phyloP scores from a whole-genome alignment of 2,888 invertebrate genomes.

The Helobdella robusta region DNA sequence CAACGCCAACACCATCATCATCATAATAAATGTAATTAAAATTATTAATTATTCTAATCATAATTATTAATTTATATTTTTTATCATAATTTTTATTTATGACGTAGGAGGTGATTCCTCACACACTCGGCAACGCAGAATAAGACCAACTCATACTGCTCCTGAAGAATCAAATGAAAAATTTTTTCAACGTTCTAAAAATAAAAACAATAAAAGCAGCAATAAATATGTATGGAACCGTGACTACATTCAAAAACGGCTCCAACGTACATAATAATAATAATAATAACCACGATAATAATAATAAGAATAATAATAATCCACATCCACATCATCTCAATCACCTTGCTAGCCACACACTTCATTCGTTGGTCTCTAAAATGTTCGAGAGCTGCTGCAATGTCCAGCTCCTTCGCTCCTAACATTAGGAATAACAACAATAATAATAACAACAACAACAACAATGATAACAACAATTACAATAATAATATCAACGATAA shows the following conservation, averaged over 20 bases:
- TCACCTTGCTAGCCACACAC: constrained; percentile 19
- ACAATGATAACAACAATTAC: constrained; percentile 2
- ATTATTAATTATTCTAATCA: too few species aligned
- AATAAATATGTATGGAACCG: too few species aligned
- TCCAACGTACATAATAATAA: neutral
- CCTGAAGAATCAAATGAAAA: too few species aligned
- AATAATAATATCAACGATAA: neutral
- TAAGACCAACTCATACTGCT: constrained; percentile 23
- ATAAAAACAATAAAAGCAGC: too few species aligned
- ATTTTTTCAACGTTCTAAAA: too few species aligned
- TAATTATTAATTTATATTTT: too few species aligned
- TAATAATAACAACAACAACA: neutral
- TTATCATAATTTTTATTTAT: too few species aligned
- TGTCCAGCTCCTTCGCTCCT: constrained; percentile 25
- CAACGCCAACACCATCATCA: too few species aligned
- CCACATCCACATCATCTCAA: neutral
- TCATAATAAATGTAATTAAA: too few species aligned
- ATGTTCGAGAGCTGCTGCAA: constrained; percentile 25
- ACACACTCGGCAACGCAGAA: constrained; percentile 12
- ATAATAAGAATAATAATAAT: neutral
- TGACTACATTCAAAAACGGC: too few species aligned
- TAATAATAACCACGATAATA: neutral
- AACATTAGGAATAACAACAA: neutral
- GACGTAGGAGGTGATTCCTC: constrained; percentile 1
- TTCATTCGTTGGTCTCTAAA: constrained; percentile 23